phyloP scores from a whole-genome alignment of 2,888 invertebrate species.

The Malachius bipustulatus region DNA sequence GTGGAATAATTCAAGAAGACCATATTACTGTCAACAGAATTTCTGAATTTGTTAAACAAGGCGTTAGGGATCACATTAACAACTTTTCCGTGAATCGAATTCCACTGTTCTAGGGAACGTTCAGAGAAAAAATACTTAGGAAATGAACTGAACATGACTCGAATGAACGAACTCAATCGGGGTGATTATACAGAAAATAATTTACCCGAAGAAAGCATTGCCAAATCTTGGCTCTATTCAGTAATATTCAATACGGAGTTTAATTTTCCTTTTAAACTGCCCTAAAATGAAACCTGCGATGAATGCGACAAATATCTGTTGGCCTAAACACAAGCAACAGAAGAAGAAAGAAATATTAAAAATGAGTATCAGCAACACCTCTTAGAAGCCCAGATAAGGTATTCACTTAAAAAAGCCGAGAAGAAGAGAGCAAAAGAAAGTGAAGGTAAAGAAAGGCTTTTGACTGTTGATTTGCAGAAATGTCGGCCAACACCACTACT shows the following conservation, averaged over 20 bases:
- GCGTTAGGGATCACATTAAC: slow-evolving; percentile 7
- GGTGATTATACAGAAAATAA: too few species aligned
- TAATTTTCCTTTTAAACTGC: slow-evolving; percentile 8
- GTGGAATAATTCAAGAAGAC: slow-evolving; percentile 6
- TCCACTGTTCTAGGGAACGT: slow-evolving; percentile 8
- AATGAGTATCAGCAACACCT: slow-evolving; percentile 13
- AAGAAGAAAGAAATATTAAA: slow-evolving; percentile 9
- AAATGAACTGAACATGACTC: background rate
- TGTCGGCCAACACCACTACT: slow-evolving; percentile 1
- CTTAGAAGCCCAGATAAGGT: slow-evolving; percentile 12
- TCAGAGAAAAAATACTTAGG: slow-evolving; percentile 5
- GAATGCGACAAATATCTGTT: slow-evolving; percentile 10
- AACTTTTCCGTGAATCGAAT: slow-evolving; percentile 6
- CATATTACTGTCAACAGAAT: slow-evolving; percentile 5
- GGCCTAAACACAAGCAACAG: slow-evolving; percentile 7
- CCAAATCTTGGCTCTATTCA: too few species aligned
- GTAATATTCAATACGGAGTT: too few species aligned
- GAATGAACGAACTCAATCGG: too few species aligned
- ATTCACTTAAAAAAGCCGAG: slow-evolving; percentile 14
- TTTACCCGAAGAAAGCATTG: too few species aligned
- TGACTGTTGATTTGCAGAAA: slow-evolving; percentile 10
- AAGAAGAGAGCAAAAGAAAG: slow-evolving; percentile 9
- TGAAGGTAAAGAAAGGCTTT: slow-evolving; percentile 9
- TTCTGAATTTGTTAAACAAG: slow-evolving; percentile 8
- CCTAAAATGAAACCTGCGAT: slow-evolving; percentile 11